Base-by-base conservation (phyloP, 1,140 invertebrate genomes). In the Drosophila kepulauana region DNA sequence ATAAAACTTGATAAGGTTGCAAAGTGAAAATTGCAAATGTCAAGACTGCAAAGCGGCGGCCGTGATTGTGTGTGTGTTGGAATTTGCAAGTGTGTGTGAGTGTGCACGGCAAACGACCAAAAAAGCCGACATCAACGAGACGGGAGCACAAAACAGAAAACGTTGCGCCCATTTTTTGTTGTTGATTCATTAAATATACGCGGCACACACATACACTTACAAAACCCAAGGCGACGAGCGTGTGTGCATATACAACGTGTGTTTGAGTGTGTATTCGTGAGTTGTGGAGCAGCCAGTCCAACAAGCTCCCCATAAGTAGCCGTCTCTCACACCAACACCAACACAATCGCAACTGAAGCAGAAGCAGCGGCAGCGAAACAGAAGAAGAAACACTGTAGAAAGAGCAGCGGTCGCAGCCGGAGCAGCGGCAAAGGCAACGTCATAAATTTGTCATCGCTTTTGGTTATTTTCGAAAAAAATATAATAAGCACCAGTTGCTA, bases 161-260 rank as follows among this genome's bases (percentile, higher is more conserved):
- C 72, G 79, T 75, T 81, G 86, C 86, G 84, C 84, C 84, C 84
- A 87, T 84, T 80, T 86, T 88, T 88, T 89, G 82, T 82, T 90
- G 87, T 90, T 90, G 80, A 91, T 91, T 91, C 87, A 91, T 82
- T 91, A 81, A 82, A 87, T 78, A 87, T 78, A 82, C 73, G 75
- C 62, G 75, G 66, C 62, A 76, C 58, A 61, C 62, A 52, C 48
- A 61, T 13, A 30, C 20, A 63, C 25, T 51, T 30, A 25, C 46
- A 64, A n/a, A 46, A 38, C 57, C 48, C 57, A 75, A 75, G 51
- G 66, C 66, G 56, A 51, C 41, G 51, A 56, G 8, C n/a, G 61
- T 20, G 20, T 48, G 15, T 33, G n/a, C 30, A 43, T 45, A 45
- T 54, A 48, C 54, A 25, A 49, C 28, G 46, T 35, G 61, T 61